A percentile compares a stretch with the other conserved stretches of the same genome.
phyloP scores from a whole-genome alignment of 2,888 invertebrate species.

The Dione vanillae region DNA sequence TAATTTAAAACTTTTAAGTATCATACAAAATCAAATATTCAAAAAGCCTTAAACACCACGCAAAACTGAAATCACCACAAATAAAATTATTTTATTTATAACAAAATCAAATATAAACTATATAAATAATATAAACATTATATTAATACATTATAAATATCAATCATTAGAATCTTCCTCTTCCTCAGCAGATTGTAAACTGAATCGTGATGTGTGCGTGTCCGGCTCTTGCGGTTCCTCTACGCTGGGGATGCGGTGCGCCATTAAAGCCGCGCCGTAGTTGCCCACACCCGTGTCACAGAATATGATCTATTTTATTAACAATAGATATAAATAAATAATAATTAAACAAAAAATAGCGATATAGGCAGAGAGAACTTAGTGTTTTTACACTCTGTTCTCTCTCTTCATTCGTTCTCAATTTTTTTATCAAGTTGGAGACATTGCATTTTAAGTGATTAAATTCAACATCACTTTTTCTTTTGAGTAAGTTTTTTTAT shows the following conservation, averaged over 20 bases:
- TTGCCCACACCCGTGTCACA: slow-evolving; percentile 73
- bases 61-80: too few relatives aligned
- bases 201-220: slow-evolving; percentile 66
- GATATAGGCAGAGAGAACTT: not conserved
- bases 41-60: too few relatives aligned
- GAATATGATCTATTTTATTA: slow-evolving; percentile 66
- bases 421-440: too few relatives aligned
- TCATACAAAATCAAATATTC: too few relatives aligned
- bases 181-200: slow-evolving; percentile 52
- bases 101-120: not conserved
- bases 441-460: too few relatives aligned
- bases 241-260: slow-evolving; percentile 65
- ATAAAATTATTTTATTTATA: too few relatives aligned
- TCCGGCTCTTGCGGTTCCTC: slow-evolving; percentile 62
- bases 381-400: too few relatives aligned
- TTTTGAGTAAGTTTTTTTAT: not conserved
- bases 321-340: not conserved
- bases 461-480: too few relatives aligned
- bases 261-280: slow-evolving; percentile 78
- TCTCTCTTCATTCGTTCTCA: too few relatives aligned
- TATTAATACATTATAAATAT: not conserved
- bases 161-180: slow-evolving; percentile 36
- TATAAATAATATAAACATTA: not conserved
- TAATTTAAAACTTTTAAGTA: too few relatives aligned
- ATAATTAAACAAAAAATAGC: too few relatives aligned